Percentiles rank a stretch among this genome's conserved stretches.
phyloP scores from a whole-genome alignment of 1,140 invertebrate species.

The Penaeus japonicus region DNA sequence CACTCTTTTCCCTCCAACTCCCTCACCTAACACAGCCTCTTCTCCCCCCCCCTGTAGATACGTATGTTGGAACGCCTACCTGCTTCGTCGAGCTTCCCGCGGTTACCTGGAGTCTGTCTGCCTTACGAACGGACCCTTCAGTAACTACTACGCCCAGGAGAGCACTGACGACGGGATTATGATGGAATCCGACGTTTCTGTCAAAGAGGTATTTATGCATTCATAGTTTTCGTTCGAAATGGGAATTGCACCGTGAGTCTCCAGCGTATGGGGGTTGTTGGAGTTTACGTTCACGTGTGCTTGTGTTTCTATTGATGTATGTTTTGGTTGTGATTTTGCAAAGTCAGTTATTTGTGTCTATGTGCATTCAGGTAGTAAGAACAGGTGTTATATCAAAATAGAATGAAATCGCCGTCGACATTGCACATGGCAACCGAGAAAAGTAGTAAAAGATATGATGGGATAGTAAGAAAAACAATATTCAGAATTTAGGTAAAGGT shows the following conservation, averaged over 20 bases:
- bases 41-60: conserved; percentile 67
- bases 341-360: background rate
- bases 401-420: no score
- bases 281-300: background rate
- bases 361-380: background rate
- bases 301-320: background rate
- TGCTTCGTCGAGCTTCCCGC: conserved; percentile 67
- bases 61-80: conserved; percentile 81
- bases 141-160: conserved; percentile 86
- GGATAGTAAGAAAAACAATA: no score
- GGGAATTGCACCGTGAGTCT: no score
- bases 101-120: conserved; percentile 59
- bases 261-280: no score
- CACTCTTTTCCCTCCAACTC: background rate
- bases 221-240: background rate
- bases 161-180: conserved; percentile 82
- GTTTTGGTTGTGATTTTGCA: background rate
- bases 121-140: conserved; percentile 72
- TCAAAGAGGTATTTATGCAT: conserved; percentile 73
- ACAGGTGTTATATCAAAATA: no score
- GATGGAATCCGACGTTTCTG: conserved; percentile 81
- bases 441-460: no score
- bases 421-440: no score
- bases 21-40: background rate
- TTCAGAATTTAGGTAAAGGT: no score